These are phyloP conservation scores for Xyrauchen texanus DNA, from an alignment of 2,113 vertebrate species.

Conservation along the genomic window DNA sequence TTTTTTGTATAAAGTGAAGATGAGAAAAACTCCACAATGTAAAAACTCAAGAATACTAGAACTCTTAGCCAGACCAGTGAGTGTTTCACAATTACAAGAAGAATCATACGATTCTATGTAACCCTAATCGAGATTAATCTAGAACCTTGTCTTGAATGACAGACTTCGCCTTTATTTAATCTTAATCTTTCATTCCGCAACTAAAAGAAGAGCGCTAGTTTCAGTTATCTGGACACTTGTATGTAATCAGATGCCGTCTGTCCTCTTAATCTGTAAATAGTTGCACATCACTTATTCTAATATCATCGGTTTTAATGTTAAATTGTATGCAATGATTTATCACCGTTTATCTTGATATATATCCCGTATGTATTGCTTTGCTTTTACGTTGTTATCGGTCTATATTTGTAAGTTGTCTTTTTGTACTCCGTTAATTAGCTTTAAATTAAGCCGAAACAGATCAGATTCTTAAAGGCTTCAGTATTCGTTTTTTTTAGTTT, in stretches of 20 bases:
- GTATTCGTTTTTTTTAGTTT: constrained; percentile 2
- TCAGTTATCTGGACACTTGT: background rate
- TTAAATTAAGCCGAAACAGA: background rate
- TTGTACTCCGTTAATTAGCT: constrained; percentile 22
- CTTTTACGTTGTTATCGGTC: background rate
- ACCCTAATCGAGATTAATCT: background rate
- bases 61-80: too few species aligned
- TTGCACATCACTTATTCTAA: constrained; percentile 15
- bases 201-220: background rate
- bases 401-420: constrained; percentile 33
- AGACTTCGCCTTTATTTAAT: too few species aligned
- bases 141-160: background rate
- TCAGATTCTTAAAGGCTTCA: background rate
- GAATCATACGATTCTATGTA: too few species aligned
- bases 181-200: background rate
- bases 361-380: background rate
- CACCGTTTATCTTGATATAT: background rate
- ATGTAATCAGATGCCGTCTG: background rate
- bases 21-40: too few species aligned
- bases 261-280: constrained; percentile 31
- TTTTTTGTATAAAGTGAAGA: background rate
- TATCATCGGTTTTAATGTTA: constrained; percentile 39
- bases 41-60: too few species aligned
- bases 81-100: too few species aligned
- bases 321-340: constrained; percentile 18